Evolutionary conservation across 2,888 invertebrate genomes (phyloP).

Genomic region (Drosophila nigricruria): DNA sequence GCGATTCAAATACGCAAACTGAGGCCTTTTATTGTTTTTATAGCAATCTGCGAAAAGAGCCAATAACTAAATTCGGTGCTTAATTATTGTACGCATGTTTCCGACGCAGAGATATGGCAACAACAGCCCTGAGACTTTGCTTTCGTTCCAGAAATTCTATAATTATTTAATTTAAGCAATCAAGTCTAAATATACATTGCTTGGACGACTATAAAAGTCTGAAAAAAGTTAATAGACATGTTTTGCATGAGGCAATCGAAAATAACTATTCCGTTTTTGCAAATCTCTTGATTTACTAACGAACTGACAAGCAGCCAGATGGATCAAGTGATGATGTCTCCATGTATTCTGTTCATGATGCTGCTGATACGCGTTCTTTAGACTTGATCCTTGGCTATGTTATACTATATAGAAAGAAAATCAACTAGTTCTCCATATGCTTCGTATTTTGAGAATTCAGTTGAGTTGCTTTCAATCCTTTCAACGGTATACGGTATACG

Average conservation of each 20-base stretch:
- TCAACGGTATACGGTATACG: fast-evolving
- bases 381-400: neutral
- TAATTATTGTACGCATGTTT: neutral
- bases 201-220: neutral
- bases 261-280: neutral
- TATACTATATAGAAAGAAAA: neutral
- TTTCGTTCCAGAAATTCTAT: neutral
- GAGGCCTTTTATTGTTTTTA: neutral
- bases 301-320: neutral
- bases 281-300: neutral
- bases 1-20: neutral
- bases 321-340: neutral
- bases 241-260: too few relatives aligned
- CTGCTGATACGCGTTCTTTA: too few relatives aligned
- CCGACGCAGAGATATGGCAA: neutral
- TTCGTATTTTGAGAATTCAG: too few relatives aligned
- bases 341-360: neutral
- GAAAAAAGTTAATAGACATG: neutral
- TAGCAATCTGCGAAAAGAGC: neutral
- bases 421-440: neutral
- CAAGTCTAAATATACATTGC: neutral
- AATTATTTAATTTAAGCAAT: neutral
- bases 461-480: neutral
- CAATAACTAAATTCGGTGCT: neutral
- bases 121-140: neutral